Conservation (phyloP, 1,140 invertebrate genomes). For the Asbolus verrucosus region DNA sequence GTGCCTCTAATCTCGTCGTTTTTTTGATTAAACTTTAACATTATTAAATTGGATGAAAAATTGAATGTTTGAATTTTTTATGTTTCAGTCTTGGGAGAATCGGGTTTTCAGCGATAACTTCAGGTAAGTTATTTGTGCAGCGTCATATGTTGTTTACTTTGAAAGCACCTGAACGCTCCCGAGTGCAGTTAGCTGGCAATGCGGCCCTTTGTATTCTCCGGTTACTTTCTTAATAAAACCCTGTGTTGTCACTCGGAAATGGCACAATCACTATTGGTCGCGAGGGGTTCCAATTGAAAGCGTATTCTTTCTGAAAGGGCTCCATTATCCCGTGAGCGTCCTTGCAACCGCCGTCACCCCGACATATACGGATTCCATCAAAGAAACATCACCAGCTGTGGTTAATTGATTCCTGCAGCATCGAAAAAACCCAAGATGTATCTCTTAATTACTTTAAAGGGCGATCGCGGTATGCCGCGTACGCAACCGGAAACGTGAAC, state of each 20-base stretch:
- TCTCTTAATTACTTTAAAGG: conserved; percentile 45
- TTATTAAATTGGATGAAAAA: background rate
- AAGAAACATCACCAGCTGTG: conserved; percentile 32
- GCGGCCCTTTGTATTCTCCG: conserved; percentile 35
- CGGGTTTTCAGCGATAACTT: background rate
- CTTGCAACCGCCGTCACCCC: background rate
- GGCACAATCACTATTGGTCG: conserved; percentile 51
- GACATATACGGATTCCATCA: conserved; percentile 39
- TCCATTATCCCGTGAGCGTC: conserved; percentile 47
- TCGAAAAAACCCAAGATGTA: no score
- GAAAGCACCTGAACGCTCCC: conserved; percentile 5
- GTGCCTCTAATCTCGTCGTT: background rate
- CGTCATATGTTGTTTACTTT: conserved; percentile 32
- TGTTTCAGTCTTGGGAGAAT: background rate
- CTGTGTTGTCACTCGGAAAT: conserved; percentile 50
- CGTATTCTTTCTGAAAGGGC: conserved; percentile 49
- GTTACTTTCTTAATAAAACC: conserved; percentile 46
- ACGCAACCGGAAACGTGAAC: no score
- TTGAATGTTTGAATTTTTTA: conserved; percentile 6
- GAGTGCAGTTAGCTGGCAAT: conserved; percentile 25
- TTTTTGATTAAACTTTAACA: conserved; percentile 4
- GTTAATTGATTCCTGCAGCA: conserved; percentile 46
- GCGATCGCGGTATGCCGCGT: no score
- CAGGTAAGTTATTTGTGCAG: conserved; percentile 13
- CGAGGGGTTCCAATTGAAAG: conserved; percentile 50